phyloP scores from a whole-genome alignment of 2,888 invertebrate species.

The Eristalis arbustorum region DNA sequence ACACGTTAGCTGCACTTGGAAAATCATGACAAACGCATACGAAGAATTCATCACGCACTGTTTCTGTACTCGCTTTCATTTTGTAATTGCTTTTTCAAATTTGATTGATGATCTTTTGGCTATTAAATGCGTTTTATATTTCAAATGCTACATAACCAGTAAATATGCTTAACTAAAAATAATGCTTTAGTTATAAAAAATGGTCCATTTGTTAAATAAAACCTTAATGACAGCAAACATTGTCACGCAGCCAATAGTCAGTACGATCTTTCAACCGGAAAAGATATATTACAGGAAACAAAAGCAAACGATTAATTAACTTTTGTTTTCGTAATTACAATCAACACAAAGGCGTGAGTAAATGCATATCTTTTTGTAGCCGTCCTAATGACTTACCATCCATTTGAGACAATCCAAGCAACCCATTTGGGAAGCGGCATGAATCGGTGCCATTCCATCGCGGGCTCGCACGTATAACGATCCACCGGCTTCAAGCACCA shows the following conservation, averaged over 20 bases:
- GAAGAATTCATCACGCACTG: not conserved
- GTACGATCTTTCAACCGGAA: not conserved
- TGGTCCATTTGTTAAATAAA: not conserved
- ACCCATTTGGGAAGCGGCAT: conserved; percentile 94
- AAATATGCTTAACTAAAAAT: not conserved
- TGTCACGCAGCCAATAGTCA: not conserved
- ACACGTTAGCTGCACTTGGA: not conserved
- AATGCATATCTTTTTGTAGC: not conserved
- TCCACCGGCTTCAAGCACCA: conserved; percentile 91
- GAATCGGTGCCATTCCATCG: conserved; percentile 95
- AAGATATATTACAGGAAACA: not conserved
- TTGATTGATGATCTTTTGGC: not conserved
- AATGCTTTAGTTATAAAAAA: too few relatives aligned
- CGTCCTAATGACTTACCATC: conserved; percentile 85
- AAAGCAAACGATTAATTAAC: not conserved
- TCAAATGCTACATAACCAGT: not conserved
- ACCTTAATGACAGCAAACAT: not conserved
- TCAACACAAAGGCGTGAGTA: not conserved
- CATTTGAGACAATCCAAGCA: conserved; percentile 92
- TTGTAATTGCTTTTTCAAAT: not conserved
- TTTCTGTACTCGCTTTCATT: not conserved
- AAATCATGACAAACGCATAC: not conserved
- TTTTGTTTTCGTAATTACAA: conserved; percentile 20
- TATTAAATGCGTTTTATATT: not conserved
- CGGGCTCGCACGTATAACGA: conserved; percentile 90